These are phyloP conservation scores for Malurus alboscapulatus DNA, from an alignment of 2,113 vertebrate species.

Conservation along the genomic window DNA sequence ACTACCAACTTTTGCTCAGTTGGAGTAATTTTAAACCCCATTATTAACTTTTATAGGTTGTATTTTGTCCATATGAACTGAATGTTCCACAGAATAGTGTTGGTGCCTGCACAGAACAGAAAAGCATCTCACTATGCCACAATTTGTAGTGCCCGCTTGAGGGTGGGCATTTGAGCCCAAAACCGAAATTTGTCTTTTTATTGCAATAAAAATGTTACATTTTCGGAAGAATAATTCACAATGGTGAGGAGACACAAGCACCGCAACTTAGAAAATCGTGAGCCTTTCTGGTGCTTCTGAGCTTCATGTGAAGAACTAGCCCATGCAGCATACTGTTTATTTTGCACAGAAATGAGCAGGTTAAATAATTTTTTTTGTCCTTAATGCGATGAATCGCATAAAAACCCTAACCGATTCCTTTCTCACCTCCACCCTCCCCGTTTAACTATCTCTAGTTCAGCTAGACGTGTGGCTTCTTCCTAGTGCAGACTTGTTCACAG, in stretches of 20 bases:
- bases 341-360: background rate
- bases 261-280: fast-evolving
- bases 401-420: fast-evolving
- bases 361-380: fast-evolving
- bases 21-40: background rate
- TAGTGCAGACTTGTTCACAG: fast-evolving
- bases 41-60: background rate
- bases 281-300: background rate
- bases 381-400: background rate
- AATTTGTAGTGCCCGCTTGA: background rate
- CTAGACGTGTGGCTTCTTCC: fast-evolving
- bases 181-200: background rate
- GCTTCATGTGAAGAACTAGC: background rate
- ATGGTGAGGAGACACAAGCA: background rate
- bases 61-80: background rate
- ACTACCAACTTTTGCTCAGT: background rate
- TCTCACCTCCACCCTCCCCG: background rate
- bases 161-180: background rate
- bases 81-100: background rate
- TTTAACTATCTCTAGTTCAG: fast-evolving
- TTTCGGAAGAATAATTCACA: background rate
- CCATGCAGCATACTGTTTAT: fast-evolving
- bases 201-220: background rate
- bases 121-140: background rate
- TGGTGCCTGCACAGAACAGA: background rate